Conservation (phyloP, 2,113 vertebrate genomes). For the Microtus richardsoni region DNA sequence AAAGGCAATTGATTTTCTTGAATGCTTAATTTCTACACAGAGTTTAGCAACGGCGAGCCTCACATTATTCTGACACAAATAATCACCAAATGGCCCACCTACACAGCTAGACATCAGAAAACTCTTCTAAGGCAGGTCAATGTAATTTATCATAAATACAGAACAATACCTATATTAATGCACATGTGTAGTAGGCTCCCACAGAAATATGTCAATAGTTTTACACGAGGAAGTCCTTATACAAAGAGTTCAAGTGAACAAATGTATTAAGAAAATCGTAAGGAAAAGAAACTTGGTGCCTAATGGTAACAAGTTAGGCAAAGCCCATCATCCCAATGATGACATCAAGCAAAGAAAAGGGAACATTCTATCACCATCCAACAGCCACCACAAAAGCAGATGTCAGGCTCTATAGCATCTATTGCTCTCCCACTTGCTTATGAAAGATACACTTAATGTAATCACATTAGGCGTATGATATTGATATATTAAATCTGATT, state of each 20-base stretch:
- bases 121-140: slow-evolving; percentile 45
- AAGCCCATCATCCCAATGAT: not conserved
- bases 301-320: not conserved
- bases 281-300: not conserved
- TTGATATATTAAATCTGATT: slow-evolving; percentile 2
- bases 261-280: slow-evolving; percentile 12
- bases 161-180: slow-evolving; percentile 18
- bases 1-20: slow-evolving; percentile 51
- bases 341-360: not conserved
- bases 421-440: not conserved
- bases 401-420: not conserved
- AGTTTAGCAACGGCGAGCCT: slow-evolving; percentile 60
- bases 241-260: not conserved
- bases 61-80: slow-evolving; percentile 67
- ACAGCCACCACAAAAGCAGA: not conserved
- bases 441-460: not conserved
- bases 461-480: not conserved
- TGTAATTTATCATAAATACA: slow-evolving; percentile 51
- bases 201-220: slow-evolving; percentile 14
- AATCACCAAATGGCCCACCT: slow-evolving; percentile 56
- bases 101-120: slow-evolving; percentile 55
- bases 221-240: slow-evolving; percentile 27
- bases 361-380: not conserved
- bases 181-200: not conserved
- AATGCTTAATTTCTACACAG: slow-evolving; percentile 57